Conservation (phyloP, 2,888 invertebrate species). For the Amblyteles armatorius region DNA sequence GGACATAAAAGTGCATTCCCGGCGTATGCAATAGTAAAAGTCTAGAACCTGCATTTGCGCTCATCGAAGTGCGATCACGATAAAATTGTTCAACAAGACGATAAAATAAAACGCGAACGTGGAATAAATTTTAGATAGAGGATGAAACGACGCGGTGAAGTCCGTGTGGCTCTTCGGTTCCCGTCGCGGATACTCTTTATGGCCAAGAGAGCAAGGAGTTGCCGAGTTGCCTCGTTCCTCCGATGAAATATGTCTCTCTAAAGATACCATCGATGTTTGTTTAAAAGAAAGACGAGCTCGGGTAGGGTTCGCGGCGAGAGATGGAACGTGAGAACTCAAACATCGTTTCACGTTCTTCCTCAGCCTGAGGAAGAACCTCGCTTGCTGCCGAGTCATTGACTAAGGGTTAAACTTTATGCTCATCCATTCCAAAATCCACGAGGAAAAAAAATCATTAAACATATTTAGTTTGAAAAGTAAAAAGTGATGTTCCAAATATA, state of each 20-base stretch:
- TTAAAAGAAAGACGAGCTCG: background rate
- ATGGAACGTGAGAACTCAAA: background rate
- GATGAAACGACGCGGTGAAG: background rate
- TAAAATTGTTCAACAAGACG: background rate
- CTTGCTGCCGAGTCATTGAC: too few species aligned
- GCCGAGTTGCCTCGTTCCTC: background rate
- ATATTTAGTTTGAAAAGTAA: too few species aligned
- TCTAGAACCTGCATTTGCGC: background rate
- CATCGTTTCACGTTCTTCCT: background rate
- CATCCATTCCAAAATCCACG: too few species aligned
- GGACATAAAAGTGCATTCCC: background rate
- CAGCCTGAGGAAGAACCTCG: background rate
- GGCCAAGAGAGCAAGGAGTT: background rate
- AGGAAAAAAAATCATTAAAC: too few species aligned
- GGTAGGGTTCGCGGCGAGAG: background rate
- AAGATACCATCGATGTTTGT: background rate
- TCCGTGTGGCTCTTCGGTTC: background rate
- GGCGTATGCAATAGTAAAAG: background rate
- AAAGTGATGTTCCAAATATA: too few species aligned
- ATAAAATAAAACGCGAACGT: conserved; percentile 12
- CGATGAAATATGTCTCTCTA: background rate
- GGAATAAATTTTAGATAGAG: background rate
- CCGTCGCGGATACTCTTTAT: background rate
- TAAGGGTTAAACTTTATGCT: too few species aligned
- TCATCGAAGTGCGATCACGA: background rate